Evolutionary conservation across 1,140 invertebrate genomes (phyloP), one percentile per base, ranked within the genome.

Genomic region (Papilio dardanus): DNA sequence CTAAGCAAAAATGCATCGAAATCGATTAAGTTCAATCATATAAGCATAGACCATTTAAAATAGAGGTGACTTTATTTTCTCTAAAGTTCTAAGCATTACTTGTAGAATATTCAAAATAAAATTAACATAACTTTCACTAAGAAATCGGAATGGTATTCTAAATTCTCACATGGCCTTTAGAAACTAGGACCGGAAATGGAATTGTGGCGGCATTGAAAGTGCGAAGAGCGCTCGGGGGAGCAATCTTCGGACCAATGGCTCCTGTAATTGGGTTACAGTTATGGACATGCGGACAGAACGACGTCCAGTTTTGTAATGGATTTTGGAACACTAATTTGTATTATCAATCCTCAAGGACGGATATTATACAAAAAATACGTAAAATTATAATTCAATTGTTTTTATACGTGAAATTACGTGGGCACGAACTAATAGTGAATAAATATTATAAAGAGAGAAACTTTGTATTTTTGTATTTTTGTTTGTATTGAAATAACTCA

Each of bases 181-280:
- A 50, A 42, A 54, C 35, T 40, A 50, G n/a, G 28, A 54, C 65
- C 46, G 33, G 73, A 76, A 75, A 77, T 76, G 75, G 66, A 81
- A 76, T 80, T 71, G 68, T 54, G 71, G 50, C 30, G 74, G 76
- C 71, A 81, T 78, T 78, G 80, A 80, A 82, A 85, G 83, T 83
- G 80, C 75, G 77, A 84, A 82, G 69, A 37, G 73, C 58, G 76
- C 84, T 77, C 79, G 28, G 73, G 80, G 80, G 83, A 74, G 65
- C 83, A 86, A 86, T 86, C 81, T 78, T 71, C 76, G 80, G 78
- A 71, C 80, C 79, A 81, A 81, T 86, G 82, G 75, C 76, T 50
- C 62, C 68, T 35, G 80, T 85, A 83, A 86, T 86, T 84, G 79
- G 75, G 81, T 86, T 84, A 83, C 74, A 76, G 80, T 80, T 80